Base-by-base conservation (phyloP, 2,888 invertebrate species). In the Odontomyia ornata region DNA sequence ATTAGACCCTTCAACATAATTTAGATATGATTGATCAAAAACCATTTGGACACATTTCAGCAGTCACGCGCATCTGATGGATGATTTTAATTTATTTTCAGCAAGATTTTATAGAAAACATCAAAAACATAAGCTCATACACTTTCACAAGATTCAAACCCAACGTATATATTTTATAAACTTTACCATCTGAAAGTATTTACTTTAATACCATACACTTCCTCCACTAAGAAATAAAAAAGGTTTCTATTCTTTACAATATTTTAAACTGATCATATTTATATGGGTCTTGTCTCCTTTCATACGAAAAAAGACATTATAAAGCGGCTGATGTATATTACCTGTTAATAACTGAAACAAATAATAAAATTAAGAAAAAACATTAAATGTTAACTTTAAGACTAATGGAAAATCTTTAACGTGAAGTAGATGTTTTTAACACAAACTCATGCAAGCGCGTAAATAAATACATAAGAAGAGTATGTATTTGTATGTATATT, bases 321-420 rank as follows among this genome's bases (percentile, higher is more conserved):
- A 25, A 73, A 73, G 23, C 57, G 60, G 73, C 73, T 73, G 60
- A 73, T 73, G 43, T 73, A 73, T 57, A 60, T 73, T 73, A 73
- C 57, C 25, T 75, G 62, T 62, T 75, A 27, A 5, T 30, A 27
- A 64, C 13, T 60, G 21, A 21, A 60, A 25, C 56, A 46, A 43
- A 75, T 25, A 62, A 75, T 11, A 60, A 43, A 5, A 28, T 36
- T 25, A 15, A 73, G n/a, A n/a, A 28, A 11, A 60, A 73, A 36
- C 15, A 56, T 27, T 73, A 73, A 60, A 21, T 60, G 73, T 73
- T 60, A 60, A 36, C 25, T 73, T 60, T 73, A 57, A 73, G 73
- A 30, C 23, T 11, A 52, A 52, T 13, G 21, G 52, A 23, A 71
- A 71, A 71, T 15, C 18, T 71, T 47, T 36, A 52, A 60, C 56